Evolutionary conservation across 2,888 invertebrate species (phyloP).

Genomic region (Eilema griseolum): DNA sequence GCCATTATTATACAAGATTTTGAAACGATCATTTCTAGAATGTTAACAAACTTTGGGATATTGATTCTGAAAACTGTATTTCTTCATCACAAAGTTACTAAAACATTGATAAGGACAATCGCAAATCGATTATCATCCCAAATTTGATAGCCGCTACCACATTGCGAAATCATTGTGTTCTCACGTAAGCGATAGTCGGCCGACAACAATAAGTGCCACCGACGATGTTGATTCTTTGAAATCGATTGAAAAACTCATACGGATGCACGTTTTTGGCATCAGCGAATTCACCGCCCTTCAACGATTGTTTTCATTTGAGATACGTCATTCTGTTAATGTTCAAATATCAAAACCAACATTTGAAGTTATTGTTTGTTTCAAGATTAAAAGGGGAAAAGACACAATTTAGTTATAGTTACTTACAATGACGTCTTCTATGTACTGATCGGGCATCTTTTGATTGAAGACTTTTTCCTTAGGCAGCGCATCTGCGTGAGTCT

Average conservation of each 20-base stretch:
- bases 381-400: not conserved
- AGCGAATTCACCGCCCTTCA: constrained; percentile 80
- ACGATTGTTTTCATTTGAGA: constrained; percentile 70
- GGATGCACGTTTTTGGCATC: constrained; percentile 86
- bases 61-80: constrained; percentile 25
- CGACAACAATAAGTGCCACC: constrained; percentile 84
- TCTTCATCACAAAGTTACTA: constrained; percentile 35
- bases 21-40: not conserved
- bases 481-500: constrained; percentile 62
- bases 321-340: constrained; percentile 59
- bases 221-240: constrained; percentile 83
- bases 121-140: constrained; percentile 62
- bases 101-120: constrained; percentile 53
- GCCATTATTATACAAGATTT: not conserved
- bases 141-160: constrained; percentile 64
- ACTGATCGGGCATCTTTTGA: constrained; percentile 61
- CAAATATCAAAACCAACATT: constrained; percentile 40
- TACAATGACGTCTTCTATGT: constrained; percentile 71
- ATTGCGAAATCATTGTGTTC: constrained; percentile 83
- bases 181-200: constrained; percentile 82
- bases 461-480: constrained; percentile 70
- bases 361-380: not conserved
- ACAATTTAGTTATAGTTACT: constrained; percentile 42
- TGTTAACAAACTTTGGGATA: not conserved
- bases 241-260: constrained; percentile 83